phyloP scores from a whole-genome alignment of 2,113 vertebrate species.

The Oophaga pumilio region DNA sequence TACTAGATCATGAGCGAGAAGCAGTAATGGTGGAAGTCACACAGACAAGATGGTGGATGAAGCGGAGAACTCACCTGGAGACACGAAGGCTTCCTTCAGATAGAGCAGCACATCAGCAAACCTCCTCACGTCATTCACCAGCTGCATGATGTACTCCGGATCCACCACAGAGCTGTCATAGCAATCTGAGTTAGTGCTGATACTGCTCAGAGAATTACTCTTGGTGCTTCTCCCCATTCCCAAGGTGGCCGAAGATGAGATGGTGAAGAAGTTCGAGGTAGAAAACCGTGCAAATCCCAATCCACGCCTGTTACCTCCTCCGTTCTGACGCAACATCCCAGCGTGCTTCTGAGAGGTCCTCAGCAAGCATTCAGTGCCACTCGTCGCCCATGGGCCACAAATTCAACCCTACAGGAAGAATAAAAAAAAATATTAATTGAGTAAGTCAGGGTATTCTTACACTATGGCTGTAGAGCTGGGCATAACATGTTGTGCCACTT shows the following conservation, averaged over 20 bases:
- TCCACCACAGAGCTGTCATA: conserved; percentile 78
- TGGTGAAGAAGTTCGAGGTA: conserved; percentile 72
- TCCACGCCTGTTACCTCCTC: conserved; percentile 78
- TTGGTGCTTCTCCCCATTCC: conserved; percentile 81
- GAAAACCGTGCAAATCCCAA: conserved; percentile 77
- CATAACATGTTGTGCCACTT: no score
- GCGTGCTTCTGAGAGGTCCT: conserved; percentile 66
- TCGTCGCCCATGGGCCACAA: conserved; percentile 63
- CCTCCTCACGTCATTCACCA: conserved; percentile 90
- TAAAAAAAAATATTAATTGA: not conserved
- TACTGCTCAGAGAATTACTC: conserved; percentile 76
- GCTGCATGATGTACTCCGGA: conserved; percentile 91
- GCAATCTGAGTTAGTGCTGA: conserved; percentile 75
- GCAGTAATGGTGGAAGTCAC: conserved; percentile 55
- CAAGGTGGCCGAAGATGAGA: conserved; percentile 76
- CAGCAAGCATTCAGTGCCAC: conserved; percentile 64
- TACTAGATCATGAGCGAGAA: not conserved
- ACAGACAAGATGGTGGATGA: conserved; percentile 41
- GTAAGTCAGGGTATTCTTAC: no score
- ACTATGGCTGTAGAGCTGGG: no score
- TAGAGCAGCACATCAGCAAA: conserved; percentile 91
- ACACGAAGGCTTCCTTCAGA: conserved; percentile 90
- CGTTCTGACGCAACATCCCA: conserved; percentile 88
- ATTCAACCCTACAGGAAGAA: conserved; percentile 62
- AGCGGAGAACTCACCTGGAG: conserved; percentile 77